A percentile compares a stretch with the other conserved stretches of the same genome.
Conservation (phyloP, 2,888 invertebrate genomes). For the Platycheirus rosarum region DNA sequence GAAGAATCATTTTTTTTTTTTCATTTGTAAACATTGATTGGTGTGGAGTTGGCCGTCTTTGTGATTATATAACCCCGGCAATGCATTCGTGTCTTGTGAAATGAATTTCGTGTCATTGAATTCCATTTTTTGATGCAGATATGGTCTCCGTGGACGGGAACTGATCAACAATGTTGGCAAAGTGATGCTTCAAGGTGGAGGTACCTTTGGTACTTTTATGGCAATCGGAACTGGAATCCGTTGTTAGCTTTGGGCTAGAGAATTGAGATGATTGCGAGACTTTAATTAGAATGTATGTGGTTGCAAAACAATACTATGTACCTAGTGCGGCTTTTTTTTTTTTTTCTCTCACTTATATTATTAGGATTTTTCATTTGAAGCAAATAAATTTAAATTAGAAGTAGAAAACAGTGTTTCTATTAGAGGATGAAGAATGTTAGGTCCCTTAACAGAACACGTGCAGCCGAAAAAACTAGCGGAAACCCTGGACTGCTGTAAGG, state of each 20-base stretch:
- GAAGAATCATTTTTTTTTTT: background rate
- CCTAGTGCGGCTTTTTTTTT: slow-evolving; percentile 26
- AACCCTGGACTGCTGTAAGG: no score
- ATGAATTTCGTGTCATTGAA: background rate
- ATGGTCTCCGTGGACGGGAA: slow-evolving; percentile 95
- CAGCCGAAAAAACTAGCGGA: no score
- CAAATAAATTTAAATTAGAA: slow-evolving; percentile 63
- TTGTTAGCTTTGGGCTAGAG: slow-evolving; percentile 84
- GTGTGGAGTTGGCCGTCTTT: background rate
- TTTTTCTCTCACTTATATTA: slow-evolving; percentile 30
- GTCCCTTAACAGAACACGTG: no score
- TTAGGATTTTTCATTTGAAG: slow-evolving; percentile 39
- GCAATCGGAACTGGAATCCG: slow-evolving; percentile 91
- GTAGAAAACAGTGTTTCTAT: slow-evolving; percentile 6
- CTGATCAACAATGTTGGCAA: slow-evolving; percentile 96
- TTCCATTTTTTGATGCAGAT: slow-evolving; percentile 84
- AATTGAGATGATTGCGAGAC: slow-evolving; percentile 82
- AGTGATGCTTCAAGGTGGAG: slow-evolving; percentile 98
- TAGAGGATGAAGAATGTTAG: no score
- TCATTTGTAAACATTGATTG: slow-evolving; percentile 9
- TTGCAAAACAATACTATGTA: slow-evolving; percentile 15
- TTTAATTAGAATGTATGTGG: slow-evolving; percentile 85
- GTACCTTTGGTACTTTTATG: slow-evolving; percentile 99
- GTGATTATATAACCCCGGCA: slow-evolving; percentile 52
- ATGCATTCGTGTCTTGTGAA: background rate